Evolutionary conservation across 1,140 invertebrate species (phyloP).

Genomic region (Marisa cornuarietis): DNA sequence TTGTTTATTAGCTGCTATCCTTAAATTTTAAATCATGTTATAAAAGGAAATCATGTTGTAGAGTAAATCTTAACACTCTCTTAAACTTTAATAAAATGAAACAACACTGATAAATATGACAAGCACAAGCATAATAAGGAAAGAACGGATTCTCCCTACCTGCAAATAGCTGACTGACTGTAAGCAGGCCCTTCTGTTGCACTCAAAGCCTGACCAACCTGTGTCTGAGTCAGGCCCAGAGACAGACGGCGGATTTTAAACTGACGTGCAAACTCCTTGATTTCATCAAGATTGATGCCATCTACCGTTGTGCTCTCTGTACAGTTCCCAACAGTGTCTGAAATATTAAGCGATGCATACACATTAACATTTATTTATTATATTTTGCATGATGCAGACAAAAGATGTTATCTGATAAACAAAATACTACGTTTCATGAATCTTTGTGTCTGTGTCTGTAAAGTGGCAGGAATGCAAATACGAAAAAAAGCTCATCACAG

Average conservation of each 20-base stretch:
- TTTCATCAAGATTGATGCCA: conserved; percentile 96
- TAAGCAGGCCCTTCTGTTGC: conserved; percentile 97
- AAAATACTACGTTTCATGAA: neutral
- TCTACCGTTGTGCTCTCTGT: conserved; percentile 93
- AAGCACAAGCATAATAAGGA: neutral
- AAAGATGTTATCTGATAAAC: neutral
- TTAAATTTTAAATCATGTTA: too few species aligned
- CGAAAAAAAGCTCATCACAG: neutral
- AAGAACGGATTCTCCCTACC: conserved; percentile 71
- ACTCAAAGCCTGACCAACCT: conserved; percentile 85
- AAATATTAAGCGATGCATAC: conserved; percentile 15
- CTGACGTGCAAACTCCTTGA: conserved; percentile 97
- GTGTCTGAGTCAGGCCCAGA: conserved; percentile 93
- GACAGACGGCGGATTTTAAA: conserved; percentile 94
- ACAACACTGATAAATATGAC: neutral
- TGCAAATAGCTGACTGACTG: conserved; percentile 98
- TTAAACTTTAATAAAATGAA: neutral
- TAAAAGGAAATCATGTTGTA: too few species aligned
- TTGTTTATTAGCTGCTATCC: too few species aligned
- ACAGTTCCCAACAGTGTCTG: conserved; percentile 82
- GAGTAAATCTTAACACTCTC: neutral
- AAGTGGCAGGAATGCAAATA: neutral
- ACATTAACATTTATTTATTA: neutral
- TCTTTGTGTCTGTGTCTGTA: neutral
- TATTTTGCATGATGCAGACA: neutral